Evolutionary conservation across 37 sponge, comb jelly and placozoan species (phyloP), one percentile per base, ranked within the genome.

Genomic region (Aplysina aerophoba): DNA sequence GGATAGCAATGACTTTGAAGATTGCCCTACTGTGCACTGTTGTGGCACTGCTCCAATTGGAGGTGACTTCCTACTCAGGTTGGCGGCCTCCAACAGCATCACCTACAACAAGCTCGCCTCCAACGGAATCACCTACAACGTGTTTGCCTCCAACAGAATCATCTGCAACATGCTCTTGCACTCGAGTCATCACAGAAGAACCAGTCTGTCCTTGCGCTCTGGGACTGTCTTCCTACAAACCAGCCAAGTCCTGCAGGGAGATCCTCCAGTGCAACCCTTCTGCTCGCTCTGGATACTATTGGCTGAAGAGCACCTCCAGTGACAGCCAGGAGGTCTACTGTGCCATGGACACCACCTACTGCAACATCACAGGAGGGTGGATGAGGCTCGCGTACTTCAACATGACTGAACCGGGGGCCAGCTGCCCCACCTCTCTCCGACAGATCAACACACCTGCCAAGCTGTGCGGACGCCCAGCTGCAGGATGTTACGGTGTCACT

Each of bases 351-450:
- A 41, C 31, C 17, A 16, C 25, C 53, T 54, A 41, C 39, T 36
- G 53, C 39, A 44, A 44, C 24, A n/a, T 36, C 78, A 75, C 37
- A 24, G 78, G 78, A 44, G 64, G 64, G 28, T 75, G 78, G 78
- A 75, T 36, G 37, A 75, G 78, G 37, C 20, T 75, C 3, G 78
- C 53, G 6, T 50, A 75, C 53, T 16, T 75, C 19, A 75, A 75
- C 37, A 75, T 75, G 78, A 41, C 53, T 41, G 54, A 75, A 75
- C 53, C 41, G 1, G 54, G 78, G 4, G 78, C 78, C 1, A 40
- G 24, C 15, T 75, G 78, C 22, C 78, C 78, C 53, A 44, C 53
- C 39, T n/a, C 53, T 75, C 39, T 53, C 16, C 4, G 38, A 44
- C 53, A 36, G n/a, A 75, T 75, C 25, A 75, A 39, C 37, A 24